Evolutionary conservation across 2,888 invertebrate genomes (phyloP), one percentile per base, ranked within the genome.

Genomic region (Chymomyza procnemis): DNA sequence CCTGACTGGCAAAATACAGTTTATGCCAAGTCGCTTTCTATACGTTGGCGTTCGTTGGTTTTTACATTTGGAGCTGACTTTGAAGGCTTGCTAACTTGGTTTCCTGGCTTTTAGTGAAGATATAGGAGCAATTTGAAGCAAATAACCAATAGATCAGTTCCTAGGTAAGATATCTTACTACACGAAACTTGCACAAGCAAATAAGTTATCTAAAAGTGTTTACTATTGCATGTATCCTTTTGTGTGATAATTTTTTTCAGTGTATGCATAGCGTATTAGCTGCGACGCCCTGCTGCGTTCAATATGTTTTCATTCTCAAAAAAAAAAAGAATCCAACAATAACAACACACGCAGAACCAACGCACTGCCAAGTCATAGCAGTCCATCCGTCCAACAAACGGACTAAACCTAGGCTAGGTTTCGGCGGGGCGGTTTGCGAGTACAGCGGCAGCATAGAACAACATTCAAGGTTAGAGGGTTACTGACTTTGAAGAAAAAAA

Each of bases 401-500:
- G 69, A 69, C 69, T 69, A 19, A 57, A 46, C 61, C 64, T 68
- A 41, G 34, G 34, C 34, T 41, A 41, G 34, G 34, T 12, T 12
- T 58, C 66, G 57, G 69, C 59, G 59, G 54, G 67, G 19, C 54
- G 14, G 16, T 16, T 16, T 6, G 34, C 41, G 22, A 14, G 18
- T 50, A 4, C 16, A 55, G 60, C 19, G 55, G 73, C 75, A 75
- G 78, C 88, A 85, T 87, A 83, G 75, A 71, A 76, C 75, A 78
- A 82, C 74, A 79, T 89, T 89, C 89, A 89, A 89, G 89, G 89
- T 89, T 89, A 88, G 85, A 82, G 88, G 89, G 89, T 89, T 89
- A 89, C 88, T 89, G 89, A 88, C 89, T 88, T 88, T 87, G 74
- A 85, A 22, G 30, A 60, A 47, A 47, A 21, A 50, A 47, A 60